Percentiles rank a stretch among this genome's conserved stretches.
These are phyloP conservation scores for Diarsia brunnea DNA, from an alignment of 2,888 invertebrate species.

Conservation along the genomic window DNA sequence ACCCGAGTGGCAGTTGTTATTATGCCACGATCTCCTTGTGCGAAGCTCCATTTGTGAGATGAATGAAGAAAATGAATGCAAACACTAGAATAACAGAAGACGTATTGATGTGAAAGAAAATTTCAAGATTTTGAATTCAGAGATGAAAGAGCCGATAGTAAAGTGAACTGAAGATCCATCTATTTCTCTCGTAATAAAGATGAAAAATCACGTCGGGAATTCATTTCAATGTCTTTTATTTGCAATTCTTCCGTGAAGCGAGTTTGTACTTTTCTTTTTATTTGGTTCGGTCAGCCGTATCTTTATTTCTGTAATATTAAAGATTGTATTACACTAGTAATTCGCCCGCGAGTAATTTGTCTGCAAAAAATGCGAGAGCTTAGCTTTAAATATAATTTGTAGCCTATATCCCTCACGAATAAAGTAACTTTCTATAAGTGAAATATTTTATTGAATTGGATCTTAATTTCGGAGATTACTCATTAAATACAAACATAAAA, in stretches of 20 bases:
- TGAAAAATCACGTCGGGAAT: constrained; percentile 16
- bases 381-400: too few relatives aligned
- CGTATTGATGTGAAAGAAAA: constrained; percentile 15
- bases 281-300: neutral
- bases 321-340: too few relatives aligned
- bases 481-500: too few relatives aligned
- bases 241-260: constrained; percentile 25
- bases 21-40: too few relatives aligned
- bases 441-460: too few relatives aligned
- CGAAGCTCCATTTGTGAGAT: neutral
- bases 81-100: constrained; percentile 4
- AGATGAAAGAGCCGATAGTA: constrained; percentile 2
- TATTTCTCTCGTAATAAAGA: constrained; percentile 26
- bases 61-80: neutral
- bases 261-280: constrained; percentile 31
- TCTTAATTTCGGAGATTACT: too few relatives aligned
- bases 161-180: constrained; percentile 28
- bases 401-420: too few relatives aligned
- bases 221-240: constrained; percentile 35
- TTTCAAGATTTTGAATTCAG: constrained; percentile 6
- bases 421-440: too few relatives aligned
- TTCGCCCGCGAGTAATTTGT: too few relatives aligned
- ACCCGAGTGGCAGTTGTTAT: too few relatives aligned
- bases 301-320: neutral
- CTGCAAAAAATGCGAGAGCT: too few relatives aligned